A percentile compares a stretch with the other conserved stretches of the same genome.
phyloP scores from a whole-genome alignment of 2,797 vertebrate species.

The Botia almorhae region DNA sequence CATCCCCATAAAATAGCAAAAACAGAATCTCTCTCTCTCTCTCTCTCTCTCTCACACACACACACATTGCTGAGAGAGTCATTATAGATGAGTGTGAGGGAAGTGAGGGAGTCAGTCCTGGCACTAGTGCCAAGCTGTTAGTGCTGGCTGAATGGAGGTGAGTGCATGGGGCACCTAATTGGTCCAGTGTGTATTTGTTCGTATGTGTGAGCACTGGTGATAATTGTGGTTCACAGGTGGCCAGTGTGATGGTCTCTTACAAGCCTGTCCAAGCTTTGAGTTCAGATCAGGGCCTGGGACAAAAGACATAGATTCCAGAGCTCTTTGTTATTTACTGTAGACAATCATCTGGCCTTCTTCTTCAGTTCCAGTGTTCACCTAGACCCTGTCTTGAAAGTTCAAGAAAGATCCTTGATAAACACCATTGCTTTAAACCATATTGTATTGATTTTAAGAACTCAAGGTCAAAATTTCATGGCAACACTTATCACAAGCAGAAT shows the following conservation, averaged over 20 bases:
- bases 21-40: background rate
- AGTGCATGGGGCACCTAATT: slow-evolving; percentile 70
- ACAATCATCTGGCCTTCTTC: slow-evolving; percentile 33
- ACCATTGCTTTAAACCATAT: no score
- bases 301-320: slow-evolving; percentile 67
- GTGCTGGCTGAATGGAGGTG: slow-evolving; percentile 71
- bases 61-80: slow-evolving; percentile 55
- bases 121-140: slow-evolving; percentile 70
- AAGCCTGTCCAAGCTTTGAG: slow-evolving; percentile 63
- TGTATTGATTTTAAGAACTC: no score
- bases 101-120: slow-evolving; percentile 57
- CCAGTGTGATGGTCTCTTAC: slow-evolving; percentile 59
- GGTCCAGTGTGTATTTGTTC: slow-evolving; percentile 64
- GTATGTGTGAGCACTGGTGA: slow-evolving; percentile 62
- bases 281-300: slow-evolving; percentile 69
- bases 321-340: slow-evolving; percentile 49
- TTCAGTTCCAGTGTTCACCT: slow-evolving; percentile 28
- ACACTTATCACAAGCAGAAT: background rate
- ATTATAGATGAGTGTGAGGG: slow-evolving; percentile 59
- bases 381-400: slow-evolving; percentile 28
- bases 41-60: background rate
- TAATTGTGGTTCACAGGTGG: slow-evolving; percentile 71
- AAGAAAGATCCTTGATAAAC: background rate
- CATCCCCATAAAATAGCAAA: slow-evolving; percentile 20
- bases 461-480: background rate